Base-by-base conservation (phyloP, 2,888 invertebrate genomes). In the Frankliniella fusca region DNA sequence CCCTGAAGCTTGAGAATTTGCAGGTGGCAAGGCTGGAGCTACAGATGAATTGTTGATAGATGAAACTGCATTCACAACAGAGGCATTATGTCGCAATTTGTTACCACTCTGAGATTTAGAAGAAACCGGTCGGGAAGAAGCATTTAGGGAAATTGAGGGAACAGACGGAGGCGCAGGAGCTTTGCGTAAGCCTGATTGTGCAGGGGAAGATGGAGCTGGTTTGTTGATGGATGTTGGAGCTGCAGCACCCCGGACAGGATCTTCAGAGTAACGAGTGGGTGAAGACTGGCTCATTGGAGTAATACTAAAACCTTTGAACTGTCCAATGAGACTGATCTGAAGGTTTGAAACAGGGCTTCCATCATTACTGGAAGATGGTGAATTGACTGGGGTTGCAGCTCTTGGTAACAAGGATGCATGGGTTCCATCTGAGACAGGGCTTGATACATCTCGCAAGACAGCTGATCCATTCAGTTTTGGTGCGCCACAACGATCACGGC, bases 251-350 rank as follows among this genome's bases (percentile, higher is more conserved):
- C 54, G 80, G n/a, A 83, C 48, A 23, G 80, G 50, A 23, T 82
- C 79, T 38, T 83, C 54, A 48, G 84, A 80, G n/a, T 81, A 23
- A 3, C 81, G 79, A 49, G 81, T 61, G 15, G 82, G 48, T 50
- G 81, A 27, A 11, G 81, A 65, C 85, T 89, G 90, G 61, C 91
- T 90, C 0, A 93, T 89, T 0, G 94, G 94, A 0, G 92, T 91
- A 80, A 96, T 90, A 0, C 94, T 93, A 88, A 96, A 96, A 0
- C 96, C 96, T 88, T 94, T 95, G 89, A 95, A 95, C 86, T 95
- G 94, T 0, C 96, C 96, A 87, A 95, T 95, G 88, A 96, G 93
- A 86, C 93, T 93, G 83, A 88, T 89, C 70, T 84, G 84, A 11
- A 85, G 82, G 18, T 83, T 65, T 50, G 82, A 80, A n/a, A 83